These are phyloP conservation scores for Spodoptera litura DNA, from an alignment of 1,140 invertebrate species.

Conservation along the genomic window DNA sequence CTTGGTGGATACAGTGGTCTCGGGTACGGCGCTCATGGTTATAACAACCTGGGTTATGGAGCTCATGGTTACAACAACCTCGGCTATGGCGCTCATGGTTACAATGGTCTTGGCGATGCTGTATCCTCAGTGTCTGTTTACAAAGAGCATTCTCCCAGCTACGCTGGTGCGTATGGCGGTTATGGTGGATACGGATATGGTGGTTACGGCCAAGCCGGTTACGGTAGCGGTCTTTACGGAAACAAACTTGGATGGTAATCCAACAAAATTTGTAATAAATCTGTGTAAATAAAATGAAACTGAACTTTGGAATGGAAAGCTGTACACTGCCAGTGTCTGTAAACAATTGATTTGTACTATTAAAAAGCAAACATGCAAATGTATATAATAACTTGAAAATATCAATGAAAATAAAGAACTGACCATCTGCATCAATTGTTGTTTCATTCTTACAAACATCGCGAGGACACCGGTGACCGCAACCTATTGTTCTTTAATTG, in stretches of 20 bases:
- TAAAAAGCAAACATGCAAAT: too few relatives aligned
- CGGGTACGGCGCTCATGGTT: not conserved
- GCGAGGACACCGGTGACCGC: too few relatives aligned
- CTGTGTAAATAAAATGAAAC: conserved; percentile 30
- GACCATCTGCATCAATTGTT: too few relatives aligned
- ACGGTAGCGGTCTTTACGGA: conserved; percentile 23
- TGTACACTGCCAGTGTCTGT: too few relatives aligned
- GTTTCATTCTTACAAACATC: too few relatives aligned
- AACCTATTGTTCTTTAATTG: too few relatives aligned
- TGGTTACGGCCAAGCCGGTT: conserved; percentile 13
- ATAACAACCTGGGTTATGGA: conserved; percentile 32
- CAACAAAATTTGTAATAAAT: not conserved
- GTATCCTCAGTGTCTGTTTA: conserved; percentile 38
- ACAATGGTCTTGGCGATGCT: not conserved
- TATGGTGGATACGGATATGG: conserved; percentile 36
- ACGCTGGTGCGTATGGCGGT: conserved; percentile 36
- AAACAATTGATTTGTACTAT: too few relatives aligned
- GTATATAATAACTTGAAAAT: too few relatives aligned
- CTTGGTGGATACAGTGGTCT: not conserved
- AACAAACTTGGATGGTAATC: conserved; percentile 46
- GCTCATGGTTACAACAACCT: conserved; percentile 41
- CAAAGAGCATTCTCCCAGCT: conserved; percentile 5
- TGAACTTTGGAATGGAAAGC: not conserved
- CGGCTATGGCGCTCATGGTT: conserved; percentile 34
- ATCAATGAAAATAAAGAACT: too few relatives aligned